Conservation (phyloP, 2,113 vertebrate genomes). For the Canis aureus region DNA sequence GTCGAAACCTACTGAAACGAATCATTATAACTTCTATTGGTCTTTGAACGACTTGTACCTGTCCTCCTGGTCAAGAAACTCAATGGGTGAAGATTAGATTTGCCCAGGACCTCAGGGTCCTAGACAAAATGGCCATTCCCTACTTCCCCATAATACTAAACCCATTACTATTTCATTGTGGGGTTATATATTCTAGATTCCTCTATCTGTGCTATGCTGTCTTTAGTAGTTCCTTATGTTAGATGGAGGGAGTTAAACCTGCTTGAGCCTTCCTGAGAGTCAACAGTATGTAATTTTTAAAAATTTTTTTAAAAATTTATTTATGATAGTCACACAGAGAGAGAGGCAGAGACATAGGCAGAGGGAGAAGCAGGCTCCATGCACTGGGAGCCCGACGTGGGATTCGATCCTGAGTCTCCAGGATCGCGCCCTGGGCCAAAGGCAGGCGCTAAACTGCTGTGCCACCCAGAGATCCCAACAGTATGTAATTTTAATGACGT, state of each 20-base stretch:
- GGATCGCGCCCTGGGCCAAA: too few species aligned
- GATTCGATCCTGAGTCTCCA: too few species aligned
- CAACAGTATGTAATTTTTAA: neutral
- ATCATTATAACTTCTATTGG: neutral
- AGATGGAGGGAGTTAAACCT: neutral
- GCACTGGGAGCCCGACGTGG: too few species aligned
- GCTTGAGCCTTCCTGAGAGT: neutral
- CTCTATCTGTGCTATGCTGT: neutral
- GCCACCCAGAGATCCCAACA: too few species aligned
- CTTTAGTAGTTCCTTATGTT: neutral
- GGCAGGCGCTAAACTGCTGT: too few species aligned
- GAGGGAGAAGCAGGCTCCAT: too few species aligned
- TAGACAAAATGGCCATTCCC: neutral
- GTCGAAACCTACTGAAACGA: neutral
- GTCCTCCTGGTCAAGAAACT: neutral
- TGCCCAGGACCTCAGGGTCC: neutral
- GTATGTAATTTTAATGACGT: neutral
- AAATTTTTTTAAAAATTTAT: too few species aligned
- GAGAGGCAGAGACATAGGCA: too few species aligned
- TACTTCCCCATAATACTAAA: neutral
- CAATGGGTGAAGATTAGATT: neutral
- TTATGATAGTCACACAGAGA: too few species aligned
- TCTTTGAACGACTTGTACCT: neutral
- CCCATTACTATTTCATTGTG: neutral
- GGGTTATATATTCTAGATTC: neutral